Base-by-base conservation (phyloP, 2,113 vertebrate genomes). In the Strix aluco region DNA sequence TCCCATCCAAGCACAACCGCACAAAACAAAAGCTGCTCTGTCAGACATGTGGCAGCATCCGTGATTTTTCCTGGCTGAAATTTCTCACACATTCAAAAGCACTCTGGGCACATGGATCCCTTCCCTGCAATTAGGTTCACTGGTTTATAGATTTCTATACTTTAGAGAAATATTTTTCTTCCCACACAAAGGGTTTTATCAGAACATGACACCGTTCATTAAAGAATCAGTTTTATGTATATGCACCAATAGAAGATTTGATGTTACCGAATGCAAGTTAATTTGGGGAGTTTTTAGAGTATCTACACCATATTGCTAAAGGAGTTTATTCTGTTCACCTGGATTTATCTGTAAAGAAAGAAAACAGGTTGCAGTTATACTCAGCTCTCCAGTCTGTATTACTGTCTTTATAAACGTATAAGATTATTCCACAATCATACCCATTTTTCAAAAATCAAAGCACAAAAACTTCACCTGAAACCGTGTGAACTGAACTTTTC, bases 151-250 rank as follows among this genome's bases (percentile, higher is more conserved):
- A 80, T 84, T 77, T 36, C 65, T 71, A 8, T 23, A 65, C 13
- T 25, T 82, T 26, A 55, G 3, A 49, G 25, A 74, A 75, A 29
- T 59, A 57, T 2, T 61, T 42, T 40, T 20, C 12, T n/a, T 71
- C 11, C 18, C 34, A 49, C 15, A n/a, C 26, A 88, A 52, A 63
- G 4, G 4, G 34, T 36, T 80, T 81, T 23, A 36, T 29, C 4
- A 7, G 49, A 91, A 51, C 62, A 44, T 9, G 8, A 51, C 54
- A 83, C 32, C 46, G 72, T 86, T 93, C 52, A 6, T 88, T 78
- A 75, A 69, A 91, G 18, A 92, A 97, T 27, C 40, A 30, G 65
- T 94, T 97, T 96, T 80, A 91, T 59, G 30, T 51, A 69, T 81
- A 59, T 40, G 67, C 21, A 93, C 26, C 81, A 92, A 94, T 6